Evolutionary conservation across 2,888 invertebrate species (phyloP), one percentile per base, ranked within the genome.

Genomic region (Criorhina ranunculi): DNA sequence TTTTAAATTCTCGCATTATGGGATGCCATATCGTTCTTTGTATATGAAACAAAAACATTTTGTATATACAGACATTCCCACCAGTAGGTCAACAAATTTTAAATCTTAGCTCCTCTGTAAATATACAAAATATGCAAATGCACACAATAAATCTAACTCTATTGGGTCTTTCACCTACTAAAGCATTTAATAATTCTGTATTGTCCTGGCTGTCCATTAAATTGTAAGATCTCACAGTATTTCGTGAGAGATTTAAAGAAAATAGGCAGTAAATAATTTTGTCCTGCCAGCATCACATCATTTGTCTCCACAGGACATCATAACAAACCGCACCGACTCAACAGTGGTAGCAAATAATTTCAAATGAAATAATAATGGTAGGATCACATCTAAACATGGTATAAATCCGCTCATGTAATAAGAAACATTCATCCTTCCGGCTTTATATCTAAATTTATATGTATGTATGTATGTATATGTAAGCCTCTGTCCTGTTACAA

Each of bases 401-500:
- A 73, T 69, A 79, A 85, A 69, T 75, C 75, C 69, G 67, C 59
- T 80, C 69, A 69, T 85, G 64, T 69, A 67, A 62, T 73, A 69
- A 70, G 83, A 64, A 80, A 66, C 59, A 69, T 70, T 67, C 62
- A 80, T 85, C 62, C 75, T 80, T 85, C 57, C 62, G 69, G 64
- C 8, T 40, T 33, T 57, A 64, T 59, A 75, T 40, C 42, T 33
- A 51, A 57, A 7, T 40, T 33, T 57, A 64, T 59, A 75, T 40
- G 33, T 33, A 51, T 37, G 55, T 35, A 51, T 55, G 40, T 9
- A 19, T 0, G 19, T 51, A 11, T n/a, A 35, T 46, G 11, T 29
- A n/a, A 19, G 35, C 40, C 40, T 17, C 8, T 33, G 12, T 37
- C 42, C 12, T 31, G 19, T 69, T 37, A 29, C 5, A 72, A 46